These are phyloP conservation scores for Ommatoiulus sabulosus DNA, from an alignment of 2,888 invertebrate species.

Conservation along the genomic window DNA sequence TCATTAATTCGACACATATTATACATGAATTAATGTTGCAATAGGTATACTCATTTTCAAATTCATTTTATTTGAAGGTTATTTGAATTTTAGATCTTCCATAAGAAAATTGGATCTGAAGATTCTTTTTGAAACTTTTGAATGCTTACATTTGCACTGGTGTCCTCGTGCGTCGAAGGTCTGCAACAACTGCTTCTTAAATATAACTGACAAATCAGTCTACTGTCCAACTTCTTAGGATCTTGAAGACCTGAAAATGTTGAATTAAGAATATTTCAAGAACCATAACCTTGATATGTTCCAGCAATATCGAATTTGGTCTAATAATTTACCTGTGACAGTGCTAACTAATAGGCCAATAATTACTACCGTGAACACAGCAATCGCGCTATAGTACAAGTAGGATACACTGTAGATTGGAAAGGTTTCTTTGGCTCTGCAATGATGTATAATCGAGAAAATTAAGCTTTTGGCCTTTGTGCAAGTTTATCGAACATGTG, in stretches of 20 bases:
- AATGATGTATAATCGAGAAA: neutral
- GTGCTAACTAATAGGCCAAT: conserved; percentile 55
- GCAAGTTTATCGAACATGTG: no score
- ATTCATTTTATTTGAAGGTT: no score
- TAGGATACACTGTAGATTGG: conserved; percentile 55
- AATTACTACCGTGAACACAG: conserved; percentile 49
- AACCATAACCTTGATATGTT: neutral
- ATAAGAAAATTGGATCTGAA: no score
- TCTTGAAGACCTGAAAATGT: neutral
- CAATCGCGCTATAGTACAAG: conserved; percentile 57
- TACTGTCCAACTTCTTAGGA: conserved; percentile 5
- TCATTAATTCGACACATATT: no score
- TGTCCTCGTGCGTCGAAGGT: neutral
- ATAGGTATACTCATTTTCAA: no score
- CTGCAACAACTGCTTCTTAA: neutral
- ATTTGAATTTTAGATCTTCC: no score
- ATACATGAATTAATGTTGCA: no score
- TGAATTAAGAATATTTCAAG: neutral
- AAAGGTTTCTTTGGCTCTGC: conserved; percentile 1
- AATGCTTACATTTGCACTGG: neutral
- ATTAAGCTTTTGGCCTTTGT: conserved; percentile 20
- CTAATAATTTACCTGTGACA: conserved; percentile 49
- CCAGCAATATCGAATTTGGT: no score
- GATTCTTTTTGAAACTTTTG: no score
- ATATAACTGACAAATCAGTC: conserved; percentile 13